Evolutionary conservation across 2,797 vertebrate species (phyloP).

Genomic region (Taenioides sp.): DNA sequence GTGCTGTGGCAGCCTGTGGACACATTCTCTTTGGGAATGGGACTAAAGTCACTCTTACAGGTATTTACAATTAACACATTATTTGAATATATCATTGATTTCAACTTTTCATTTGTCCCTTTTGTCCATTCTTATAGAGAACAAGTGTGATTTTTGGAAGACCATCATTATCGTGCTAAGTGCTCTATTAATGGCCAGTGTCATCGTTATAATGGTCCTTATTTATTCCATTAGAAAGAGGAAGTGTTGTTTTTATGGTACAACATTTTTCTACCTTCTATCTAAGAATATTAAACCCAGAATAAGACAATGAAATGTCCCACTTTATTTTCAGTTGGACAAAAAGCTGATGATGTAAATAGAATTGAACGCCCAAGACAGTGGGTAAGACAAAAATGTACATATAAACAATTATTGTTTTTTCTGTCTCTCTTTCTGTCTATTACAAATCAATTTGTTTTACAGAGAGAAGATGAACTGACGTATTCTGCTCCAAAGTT

Average conservation of each 20-base stretch:
- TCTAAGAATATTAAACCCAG: no score
- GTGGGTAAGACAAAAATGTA: conserved; percentile 20
- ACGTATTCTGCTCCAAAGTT: conserved; percentile 29
- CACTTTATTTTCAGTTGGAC: not conserved
- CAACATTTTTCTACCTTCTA: not conserved
- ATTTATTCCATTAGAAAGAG: conserved; percentile 6
- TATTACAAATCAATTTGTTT: not conserved
- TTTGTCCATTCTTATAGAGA: not conserved
- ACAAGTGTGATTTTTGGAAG: not conserved
- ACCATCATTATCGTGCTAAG: conserved; percentile 9
- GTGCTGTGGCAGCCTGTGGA: conserved; percentile 31
- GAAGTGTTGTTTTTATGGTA: conserved; percentile 13
- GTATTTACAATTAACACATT: conserved; percentile 17
- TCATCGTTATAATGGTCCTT: conserved; percentile 18
- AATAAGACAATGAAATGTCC: not conserved
- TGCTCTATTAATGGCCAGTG: not conserved
- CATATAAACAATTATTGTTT: accelerated
- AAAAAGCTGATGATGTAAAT: not conserved
- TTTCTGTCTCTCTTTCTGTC: not conserved
- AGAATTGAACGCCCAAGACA: not conserved
- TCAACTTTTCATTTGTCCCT: not conserved
- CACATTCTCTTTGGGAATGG: conserved; percentile 9
- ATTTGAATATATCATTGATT: accelerated
- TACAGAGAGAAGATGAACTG: conserved; percentile 20
- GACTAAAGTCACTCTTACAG: not conserved